Evolutionary conservation across 1,140 invertebrate genomes (phyloP).

Genomic region (Drosophila elegans): DNA sequence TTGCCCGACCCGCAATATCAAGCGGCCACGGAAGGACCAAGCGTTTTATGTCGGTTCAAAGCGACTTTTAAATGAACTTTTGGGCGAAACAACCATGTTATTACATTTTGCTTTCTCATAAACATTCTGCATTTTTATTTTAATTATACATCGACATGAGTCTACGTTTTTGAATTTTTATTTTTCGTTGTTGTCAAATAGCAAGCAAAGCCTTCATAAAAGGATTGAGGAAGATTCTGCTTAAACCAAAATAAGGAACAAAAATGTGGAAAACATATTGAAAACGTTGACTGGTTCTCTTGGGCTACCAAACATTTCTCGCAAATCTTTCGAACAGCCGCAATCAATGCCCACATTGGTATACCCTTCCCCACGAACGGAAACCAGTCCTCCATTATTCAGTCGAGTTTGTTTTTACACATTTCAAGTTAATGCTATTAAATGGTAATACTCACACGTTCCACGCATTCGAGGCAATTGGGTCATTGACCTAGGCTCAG

Average conservation of each 20-base stretch:
- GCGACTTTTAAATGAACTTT: conserved; percentile 57
- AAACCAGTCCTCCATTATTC: conserved; percentile 35
- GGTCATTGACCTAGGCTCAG: conserved; percentile 18
- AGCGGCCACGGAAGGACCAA: conserved; percentile 12
- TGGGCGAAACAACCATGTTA: not conserved
- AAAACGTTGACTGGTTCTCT: too few species aligned
- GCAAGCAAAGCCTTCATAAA: too few species aligned
- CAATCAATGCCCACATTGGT: too few species aligned
- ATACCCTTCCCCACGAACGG: not conserved
- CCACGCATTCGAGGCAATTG: conserved; percentile 12
- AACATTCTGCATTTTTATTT: not conserved
- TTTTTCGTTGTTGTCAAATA: too few species aligned
- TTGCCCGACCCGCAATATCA: conserved; percentile 8
- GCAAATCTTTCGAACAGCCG: too few species aligned
- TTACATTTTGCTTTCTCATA: not conserved
- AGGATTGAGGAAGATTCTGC: too few species aligned
- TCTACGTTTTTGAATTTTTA: too few species aligned
- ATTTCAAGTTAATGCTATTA: conserved; percentile 73
- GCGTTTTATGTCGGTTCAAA: conserved; percentile 18
- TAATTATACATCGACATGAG: too few species aligned
- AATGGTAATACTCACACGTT: conserved; percentile 68
- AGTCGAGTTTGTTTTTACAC: conserved; percentile 48
- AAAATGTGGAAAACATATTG: too few species aligned
- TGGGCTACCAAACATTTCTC: too few species aligned
- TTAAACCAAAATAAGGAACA: too few species aligned